Base-by-base conservation (phyloP, 2,888 invertebrate species). In the Lithodes maja region DNA sequence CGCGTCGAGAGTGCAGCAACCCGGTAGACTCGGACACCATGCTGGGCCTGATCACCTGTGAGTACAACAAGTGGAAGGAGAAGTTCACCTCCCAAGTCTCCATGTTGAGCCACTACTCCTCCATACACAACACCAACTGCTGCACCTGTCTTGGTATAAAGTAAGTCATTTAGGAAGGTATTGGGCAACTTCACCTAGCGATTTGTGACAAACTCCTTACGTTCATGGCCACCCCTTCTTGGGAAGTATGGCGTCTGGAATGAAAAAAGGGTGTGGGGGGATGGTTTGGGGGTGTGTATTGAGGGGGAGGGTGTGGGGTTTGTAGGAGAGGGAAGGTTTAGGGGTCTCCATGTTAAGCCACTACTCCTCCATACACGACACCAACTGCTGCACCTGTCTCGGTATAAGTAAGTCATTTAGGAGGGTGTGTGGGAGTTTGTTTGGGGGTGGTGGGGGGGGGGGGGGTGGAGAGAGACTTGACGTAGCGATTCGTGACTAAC, bases 91-190 rank as follows among this genome's bases (percentile, higher is more conserved):
- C 90, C 1, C 91, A 91, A 74, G 87, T 91, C 71, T 91, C 91
- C 3, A 89, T 91, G 90, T 75, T 91, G 78, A 90, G 89, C 52
- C 91, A 91, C 87, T 91, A 90, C 74, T 86, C 90, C 69, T 91
- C 91, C 78, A 85, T 91, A 69, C 91, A 91, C 83, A 91, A 91
- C 82, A 90, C 91, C 77, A 91, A 89, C 79, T 91, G 91, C 82
- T 91, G 90, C 68, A 90, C 91, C 50, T 91, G 91, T 75, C 85
- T 91, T 33, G 91, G 91, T n/a, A 91, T 91, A 50, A 91, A 91
- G 91, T 91, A 83, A 91, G 87, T 86, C 17, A n/a, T 71, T 61
- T 61, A 12, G 68, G 33, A 33, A 33, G 33, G 33, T 33, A 0
- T 33, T 33, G 33, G 33, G 33, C 33, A 33, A 33, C 33, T 33